Evolutionary conservation across 2,797 vertebrate species (phyloP), one percentile per base, ranked within the genome.

Genomic region (Brachymystax lenok): DNA sequence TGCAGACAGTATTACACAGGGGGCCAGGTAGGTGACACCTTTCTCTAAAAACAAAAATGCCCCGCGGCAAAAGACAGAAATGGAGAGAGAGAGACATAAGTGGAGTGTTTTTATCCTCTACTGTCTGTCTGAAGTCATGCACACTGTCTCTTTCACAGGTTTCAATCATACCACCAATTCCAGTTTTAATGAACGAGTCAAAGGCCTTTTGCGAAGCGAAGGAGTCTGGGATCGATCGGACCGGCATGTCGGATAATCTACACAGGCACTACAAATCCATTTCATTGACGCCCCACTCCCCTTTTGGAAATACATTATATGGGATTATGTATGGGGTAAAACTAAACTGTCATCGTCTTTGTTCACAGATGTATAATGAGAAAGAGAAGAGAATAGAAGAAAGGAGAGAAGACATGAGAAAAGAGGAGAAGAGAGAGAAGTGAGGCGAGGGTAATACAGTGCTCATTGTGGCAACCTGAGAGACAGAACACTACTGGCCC

Each of bases 401-500:
- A 35, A 46, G 35, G 17, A 24, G 40, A 51, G 40, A 70, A 24
- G 4, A 12, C 10, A 46, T 46, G 40, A 46, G 40, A n/a, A 35
- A 13, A 69, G 67, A 69, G 33, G 83, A 59, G 76, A 81, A 74
- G 63, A 83, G 33, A 81, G 28, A 61, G 66, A 69, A 19, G 73
- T 35, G 64, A 61, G 75, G 30, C 78, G 73, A 17, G 28, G 70
- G 56, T 24, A 69, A 40, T 24, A n/a, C 70, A n/a, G 30, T 7
- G 8, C 28, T 7, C 2, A 59, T 21, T 46, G 8, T 17, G 21
- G 54, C 4, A 50, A 75, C 14, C 27, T 79, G 76, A 74, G 74
- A 21, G 74, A 24, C 71, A 87, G 89, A 88, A 21, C 89, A 85
- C 82, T 87, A 92, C 85, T 92, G 91, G 86, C 91, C 87, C 89